Conservation (phyloP, 1,140 invertebrate species). For the Leptoteleia sp. region DNA sequence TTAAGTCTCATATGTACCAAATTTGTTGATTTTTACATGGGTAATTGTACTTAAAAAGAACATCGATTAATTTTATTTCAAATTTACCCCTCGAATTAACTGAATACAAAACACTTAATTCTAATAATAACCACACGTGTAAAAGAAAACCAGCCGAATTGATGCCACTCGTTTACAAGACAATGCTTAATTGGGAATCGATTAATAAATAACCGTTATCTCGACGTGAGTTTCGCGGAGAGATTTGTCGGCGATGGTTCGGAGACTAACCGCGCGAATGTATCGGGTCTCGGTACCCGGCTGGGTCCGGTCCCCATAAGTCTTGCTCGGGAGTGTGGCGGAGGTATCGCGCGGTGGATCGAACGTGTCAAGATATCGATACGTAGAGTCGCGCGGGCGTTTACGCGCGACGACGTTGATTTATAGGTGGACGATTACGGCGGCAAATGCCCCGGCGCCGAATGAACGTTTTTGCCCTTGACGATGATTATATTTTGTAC, state of each 20-base stretch:
- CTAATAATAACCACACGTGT: no score
- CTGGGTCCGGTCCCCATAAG: slow-evolving; percentile 9
- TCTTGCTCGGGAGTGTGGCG: neutral
- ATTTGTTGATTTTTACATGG: no score
- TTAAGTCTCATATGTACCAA: no score
- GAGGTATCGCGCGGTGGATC: slow-evolving; percentile 9
- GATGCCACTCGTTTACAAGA: no score
- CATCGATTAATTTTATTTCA: no score
- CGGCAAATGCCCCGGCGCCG: slow-evolving; percentile 6
- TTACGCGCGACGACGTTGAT: slow-evolving; percentile 20
- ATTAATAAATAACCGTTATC: slow-evolving; percentile 26
- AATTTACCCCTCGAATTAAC: no score
- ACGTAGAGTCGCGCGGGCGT: slow-evolving; percentile 17
- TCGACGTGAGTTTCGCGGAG: neutral
- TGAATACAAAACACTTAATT: no score
- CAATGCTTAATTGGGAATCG: slow-evolving; percentile 13
- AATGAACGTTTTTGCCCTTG: slow-evolving; percentile 33
- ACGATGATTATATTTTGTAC: slow-evolving; percentile 31
- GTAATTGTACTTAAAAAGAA: no score
- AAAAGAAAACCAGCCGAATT: no score
- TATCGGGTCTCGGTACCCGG: slow-evolving; percentile 22
- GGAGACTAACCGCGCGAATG: slow-evolving; percentile 14
- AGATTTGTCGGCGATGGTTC: slow-evolving; percentile 4
- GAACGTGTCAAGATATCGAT: slow-evolving; percentile 38
- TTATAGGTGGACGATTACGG: slow-evolving; percentile 27